phyloP scores from a whole-genome alignment of 2,888 invertebrate genomes.

The Mystacides longicornis region DNA sequence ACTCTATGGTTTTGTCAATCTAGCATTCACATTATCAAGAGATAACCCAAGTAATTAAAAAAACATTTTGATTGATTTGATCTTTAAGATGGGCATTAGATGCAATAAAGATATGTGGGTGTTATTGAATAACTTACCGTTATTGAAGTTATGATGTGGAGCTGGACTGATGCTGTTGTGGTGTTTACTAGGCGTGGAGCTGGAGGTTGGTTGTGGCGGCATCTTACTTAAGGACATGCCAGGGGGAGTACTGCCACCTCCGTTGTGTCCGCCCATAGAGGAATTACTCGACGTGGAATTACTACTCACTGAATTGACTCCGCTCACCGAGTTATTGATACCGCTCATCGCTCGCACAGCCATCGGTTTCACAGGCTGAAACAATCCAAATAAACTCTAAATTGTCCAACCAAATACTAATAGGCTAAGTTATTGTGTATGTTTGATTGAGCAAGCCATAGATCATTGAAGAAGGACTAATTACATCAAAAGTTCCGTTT shows the following conservation, averaged over 20 bases:
- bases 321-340: conserved; percentile 29
- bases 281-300: conserved; percentile 44
- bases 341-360: conserved; percentile 61
- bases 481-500: no score
- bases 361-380: conserved; percentile 80
- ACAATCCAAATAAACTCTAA: conserved; percentile 22
- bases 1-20: no score
- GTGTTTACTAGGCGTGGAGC: conserved; percentile 41
- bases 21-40: no score
- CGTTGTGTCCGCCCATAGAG: conserved; percentile 17
- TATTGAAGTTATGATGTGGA: conserved; percentile 19
- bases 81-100: no score
- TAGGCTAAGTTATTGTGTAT: no score
- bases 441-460: no score
- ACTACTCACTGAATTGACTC: conserved; percentile 40
- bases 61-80: no score
- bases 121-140: no score
- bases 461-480: no score
- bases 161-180: conserved; percentile 21
- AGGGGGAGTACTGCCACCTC: conserved; percentile 16
- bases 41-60: no score
- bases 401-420: neutral
- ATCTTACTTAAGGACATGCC: neutral
- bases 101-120: no score
- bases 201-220: conserved; percentile 30